Conservation (phyloP, 2,888 invertebrate species). For the Lochmaea capreae region DNA sequence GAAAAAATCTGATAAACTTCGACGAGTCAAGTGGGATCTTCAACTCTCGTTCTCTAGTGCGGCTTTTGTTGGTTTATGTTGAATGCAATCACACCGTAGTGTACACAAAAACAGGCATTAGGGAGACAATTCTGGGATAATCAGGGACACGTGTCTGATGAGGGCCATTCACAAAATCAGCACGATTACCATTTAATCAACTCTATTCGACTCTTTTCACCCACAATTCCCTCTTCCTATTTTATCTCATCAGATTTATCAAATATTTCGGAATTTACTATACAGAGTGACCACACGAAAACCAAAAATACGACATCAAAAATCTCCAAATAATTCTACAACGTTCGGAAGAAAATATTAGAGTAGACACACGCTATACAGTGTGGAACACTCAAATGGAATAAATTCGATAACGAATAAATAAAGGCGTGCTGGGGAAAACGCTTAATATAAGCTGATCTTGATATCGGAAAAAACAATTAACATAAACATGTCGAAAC, state of each 20-base stretch:
- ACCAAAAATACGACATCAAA: background rate
- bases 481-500: too few relatives aligned
- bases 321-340: too few relatives aligned
- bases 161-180: constrained; percentile 35
- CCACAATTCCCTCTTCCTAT: constrained; percentile 1
- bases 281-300: background rate
- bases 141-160: constrained; percentile 38
- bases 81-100: constrained; percentile 20
- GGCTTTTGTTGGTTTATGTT: constrained; percentile 20
- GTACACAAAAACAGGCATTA: constrained; percentile 20
- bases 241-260: constrained; percentile 16
- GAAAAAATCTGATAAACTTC: background rate
- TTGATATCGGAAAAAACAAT: too few relatives aligned
- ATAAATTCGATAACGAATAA: too few relatives aligned
- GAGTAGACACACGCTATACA: too few relatives aligned
- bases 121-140: constrained; percentile 30
- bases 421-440: too few relatives aligned
- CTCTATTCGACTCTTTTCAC: constrained; percentile 10
- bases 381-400: too few relatives aligned
- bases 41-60: constrained; percentile 1
- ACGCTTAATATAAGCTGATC: too few relatives aligned
- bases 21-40: constrained; percentile 19
- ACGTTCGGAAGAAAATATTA: too few relatives aligned
- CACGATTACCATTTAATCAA: constrained; percentile 21
- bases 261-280: constrained; percentile 11